Evolutionary conservation across 1,140 invertebrate genomes (phyloP).

Genomic region (Drosophila dunni): DNA sequence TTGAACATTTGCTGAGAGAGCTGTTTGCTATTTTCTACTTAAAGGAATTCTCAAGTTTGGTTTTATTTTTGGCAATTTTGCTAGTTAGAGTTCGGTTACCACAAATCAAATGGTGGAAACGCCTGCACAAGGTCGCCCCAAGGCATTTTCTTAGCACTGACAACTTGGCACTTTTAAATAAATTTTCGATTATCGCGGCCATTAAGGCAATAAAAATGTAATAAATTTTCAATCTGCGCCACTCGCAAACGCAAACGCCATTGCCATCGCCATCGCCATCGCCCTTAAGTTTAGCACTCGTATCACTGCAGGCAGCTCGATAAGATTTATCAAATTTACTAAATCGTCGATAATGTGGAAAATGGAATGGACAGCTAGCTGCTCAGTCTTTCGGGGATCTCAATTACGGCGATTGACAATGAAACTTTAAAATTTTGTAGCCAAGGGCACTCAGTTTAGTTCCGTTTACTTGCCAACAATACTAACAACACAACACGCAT

Average conservation of each 20-base stretch:
- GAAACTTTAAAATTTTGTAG: constrained; percentile 51
- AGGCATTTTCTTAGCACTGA: constrained; percentile 31
- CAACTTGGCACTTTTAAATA: constrained; percentile 72
- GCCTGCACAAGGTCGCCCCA: constrained; percentile 27
- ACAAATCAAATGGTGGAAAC: constrained; percentile 66
- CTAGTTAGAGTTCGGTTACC: constrained; percentile 35
- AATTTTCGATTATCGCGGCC: constrained; percentile 83
- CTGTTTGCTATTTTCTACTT: neutral
- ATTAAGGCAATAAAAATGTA: constrained; percentile 83
- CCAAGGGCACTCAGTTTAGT: constrained; percentile 62
- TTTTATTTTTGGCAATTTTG: constrained; percentile 17
- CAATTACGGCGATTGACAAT: constrained; percentile 50
- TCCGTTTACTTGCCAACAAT: constrained; percentile 25
- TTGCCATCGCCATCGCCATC: constrained; percentile 5
- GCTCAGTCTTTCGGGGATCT: neutral
- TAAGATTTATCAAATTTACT: constrained; percentile 77
- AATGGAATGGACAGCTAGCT: constrained; percentile 55
- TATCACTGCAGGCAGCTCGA: constrained; percentile 44
- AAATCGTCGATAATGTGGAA: constrained; percentile 79
- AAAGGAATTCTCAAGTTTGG: neutral
- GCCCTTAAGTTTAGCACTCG: constrained; percentile 41
- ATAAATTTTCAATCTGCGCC: constrained; percentile 81
- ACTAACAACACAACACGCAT: constrained; percentile 63
- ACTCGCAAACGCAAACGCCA: neutral
- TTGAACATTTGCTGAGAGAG: neutral